Evolutionary conservation across 1,140 invertebrate genomes (phyloP), one percentile per base, ranked within the genome.

Genomic region (Daktulosphaira vitifoliae): DNA sequence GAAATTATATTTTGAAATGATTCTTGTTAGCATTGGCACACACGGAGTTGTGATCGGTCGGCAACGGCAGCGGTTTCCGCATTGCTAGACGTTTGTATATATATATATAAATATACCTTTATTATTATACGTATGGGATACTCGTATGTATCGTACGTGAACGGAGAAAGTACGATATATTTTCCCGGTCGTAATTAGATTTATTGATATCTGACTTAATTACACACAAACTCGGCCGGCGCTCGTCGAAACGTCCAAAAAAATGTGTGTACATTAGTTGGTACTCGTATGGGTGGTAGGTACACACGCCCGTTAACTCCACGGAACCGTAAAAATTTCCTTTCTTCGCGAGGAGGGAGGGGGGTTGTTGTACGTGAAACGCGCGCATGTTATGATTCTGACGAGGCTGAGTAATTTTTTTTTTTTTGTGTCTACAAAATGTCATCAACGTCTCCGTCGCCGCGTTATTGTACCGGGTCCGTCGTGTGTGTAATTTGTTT

Each of bases 71-170:
- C 16, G 56, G 42, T 62, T 62, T 62, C 56, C 56, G 56, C 56
- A 62, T 62, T 62, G 42, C 56, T 62, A 62, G 56, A 62, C 56
- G 44, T 62, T n/a, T 44, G 5, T 44, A 33, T 33, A 11, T 33
- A 33, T 33, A 33, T 33, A 11, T 33, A 33, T 33, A 33, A 33
- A 33, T n/a, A 33, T 33, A 33, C 29, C 29, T 33, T n/a, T n/a
- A n/a, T n/a, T n/a, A n/a, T n/a, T n/a, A 11, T 33, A 33, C 29
- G 11, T 11, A 33, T 11, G 11, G 5, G 29, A 11, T 62, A 25
- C 26, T n/a, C 56, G n/a, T 11, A 6, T 7, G 33, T n/a, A 44
- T 7, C 5, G 29, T 6, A 33, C 11, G 29, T 33, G 29, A 6
- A 33, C 29, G 39, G 39, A 59, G 54, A 59, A 46, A 59, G 39